Base-by-base conservation (phyloP, 2,797 vertebrate genomes). In the Paguma larvata region DNA sequence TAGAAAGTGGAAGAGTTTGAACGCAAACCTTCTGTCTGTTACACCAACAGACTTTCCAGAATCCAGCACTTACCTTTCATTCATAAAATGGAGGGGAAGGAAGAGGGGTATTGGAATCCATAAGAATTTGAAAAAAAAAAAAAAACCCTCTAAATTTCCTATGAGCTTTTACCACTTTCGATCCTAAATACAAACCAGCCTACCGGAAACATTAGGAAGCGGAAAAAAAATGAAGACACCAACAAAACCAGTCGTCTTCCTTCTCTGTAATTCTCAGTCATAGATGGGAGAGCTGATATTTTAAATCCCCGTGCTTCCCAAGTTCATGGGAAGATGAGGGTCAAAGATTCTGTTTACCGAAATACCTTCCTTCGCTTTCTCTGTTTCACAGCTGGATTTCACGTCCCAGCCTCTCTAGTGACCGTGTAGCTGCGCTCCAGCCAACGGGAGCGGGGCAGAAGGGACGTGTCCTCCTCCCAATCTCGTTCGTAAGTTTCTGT, bases 151-250 rank as follows among this genome's bases (percentile, higher is more conserved):
- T 67, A 62, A 7, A 51, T 73, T 94, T 73, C 46, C 41, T 63
- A 67, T 44, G 7, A 32, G 13, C 32, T 32, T 25, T 89, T 77
- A 38, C 38, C 59, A 78, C 16, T 56, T 93, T 82, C 85, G 46
- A 73, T 92, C 41, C 25, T 56, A 92, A 90, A 75, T 85, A 92
- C 27, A 89, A 83, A 73, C 4, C 48, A 90, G n/a, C 30, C 48
- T 30, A 51, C 21, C 23, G 67, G 79, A 83, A 85, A 56, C 27
- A 83, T 18, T 63, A 73, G 62, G 32, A 92, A 89, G 7, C 44
- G 32, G 68, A 85, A 75, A 32, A 93, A 75, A 73, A 14, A 30
- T 8, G 59, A 53, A 41, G 34, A 70, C n/a, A 51, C 18, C 8
- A 44, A n/a, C 21, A 30, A 94, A 62, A 23, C n/a, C 13, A 68